Base-by-base conservation (phyloP, 2,888 invertebrate genomes). In the Rhingia rostrata region DNA sequence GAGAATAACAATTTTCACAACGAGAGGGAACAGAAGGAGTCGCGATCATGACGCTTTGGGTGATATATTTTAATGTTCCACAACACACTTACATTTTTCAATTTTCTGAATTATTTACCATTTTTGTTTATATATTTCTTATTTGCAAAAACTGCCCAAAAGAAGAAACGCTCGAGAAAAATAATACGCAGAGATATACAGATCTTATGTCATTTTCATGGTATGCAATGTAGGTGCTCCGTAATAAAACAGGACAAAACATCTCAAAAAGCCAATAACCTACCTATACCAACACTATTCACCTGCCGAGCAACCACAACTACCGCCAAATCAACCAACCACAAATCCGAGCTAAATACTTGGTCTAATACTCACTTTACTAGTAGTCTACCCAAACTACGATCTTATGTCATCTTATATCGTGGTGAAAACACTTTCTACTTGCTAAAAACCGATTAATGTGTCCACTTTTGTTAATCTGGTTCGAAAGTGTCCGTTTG, bases 401-500 rank as follows among this genome's bases (percentile, higher is more conserved):
- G 10, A 51, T 39, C 58, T 80, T 80, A 80, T 73, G 53, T 80
- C 79, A 80, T 49, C 47, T 54, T 49, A 56, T 61, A 67, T 10
- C 12, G 54, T 22, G 45, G 7, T 43, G n/a, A 67, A 49, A 73
- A 73, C 14, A 80, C 67, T 80, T 80, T 80, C 80, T 73, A 49
- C 39, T 37, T 49, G 35, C 60, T 67, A 73, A 73, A 73, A 67
- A 58, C 6, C 47, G 12, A 54, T 58, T 12, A 66, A 72, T 41
- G 33, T 30, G 51, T 45, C 72, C 47, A 37, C n/a, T 70, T 79
- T 60, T 78, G 37, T 58, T 51, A 22, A 73, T 73, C 80, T 61
- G 54, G 80, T 73, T 80, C 54, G 67, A 73, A 80, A 80, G 73
- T 43, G 67, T 41, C 47, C 73, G 61, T 80, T 73, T 73, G 5